Evolutionary conservation across 2,797 vertebrate genomes (phyloP).

Genomic region (Bovichtus variegatus): DNA sequence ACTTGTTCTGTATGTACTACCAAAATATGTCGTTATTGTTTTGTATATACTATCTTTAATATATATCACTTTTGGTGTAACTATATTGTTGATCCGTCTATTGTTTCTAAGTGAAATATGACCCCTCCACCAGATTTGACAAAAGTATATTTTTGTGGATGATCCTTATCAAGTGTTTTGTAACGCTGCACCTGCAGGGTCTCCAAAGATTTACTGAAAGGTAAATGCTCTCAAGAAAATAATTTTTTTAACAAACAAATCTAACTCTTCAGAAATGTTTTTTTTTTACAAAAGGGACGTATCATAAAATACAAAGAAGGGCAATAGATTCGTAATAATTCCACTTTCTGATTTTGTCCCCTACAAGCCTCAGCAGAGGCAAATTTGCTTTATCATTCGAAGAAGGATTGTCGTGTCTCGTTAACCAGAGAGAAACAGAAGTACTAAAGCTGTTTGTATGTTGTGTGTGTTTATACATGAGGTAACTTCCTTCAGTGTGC

Average conservation of each 20-base stretch:
- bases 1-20: slow-evolving; percentile 88
- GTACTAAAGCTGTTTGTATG: background rate
- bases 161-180: slow-evolving; percentile 1
- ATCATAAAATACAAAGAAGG: background rate
- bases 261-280: background rate
- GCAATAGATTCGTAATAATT: background rate
- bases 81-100: slow-evolving; percentile 69
- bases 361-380: background rate
- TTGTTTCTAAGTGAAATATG: slow-evolving; percentile 74
- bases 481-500: background rate
- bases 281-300: background rate
- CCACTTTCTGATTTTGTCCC: background rate
- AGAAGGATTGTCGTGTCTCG: background rate
- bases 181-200: slow-evolving; percentile 4
- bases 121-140: slow-evolving; percentile 87
- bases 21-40: slow-evolving; percentile 84
- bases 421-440: background rate
- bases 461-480: background rate
- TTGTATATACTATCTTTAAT: slow-evolving; percentile 95
- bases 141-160: slow-evolving; percentile 82
- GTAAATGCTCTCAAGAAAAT: background rate
- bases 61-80: slow-evolving; percentile 92
- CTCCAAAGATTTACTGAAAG: background rate
- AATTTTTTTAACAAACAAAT: background rate
- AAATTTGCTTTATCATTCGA: background rate